Evolutionary conservation across 2,888 invertebrate genomes (phyloP), one percentile per base, ranked within the genome.

Genomic region (Perizoma flavofasciatum): DNA sequence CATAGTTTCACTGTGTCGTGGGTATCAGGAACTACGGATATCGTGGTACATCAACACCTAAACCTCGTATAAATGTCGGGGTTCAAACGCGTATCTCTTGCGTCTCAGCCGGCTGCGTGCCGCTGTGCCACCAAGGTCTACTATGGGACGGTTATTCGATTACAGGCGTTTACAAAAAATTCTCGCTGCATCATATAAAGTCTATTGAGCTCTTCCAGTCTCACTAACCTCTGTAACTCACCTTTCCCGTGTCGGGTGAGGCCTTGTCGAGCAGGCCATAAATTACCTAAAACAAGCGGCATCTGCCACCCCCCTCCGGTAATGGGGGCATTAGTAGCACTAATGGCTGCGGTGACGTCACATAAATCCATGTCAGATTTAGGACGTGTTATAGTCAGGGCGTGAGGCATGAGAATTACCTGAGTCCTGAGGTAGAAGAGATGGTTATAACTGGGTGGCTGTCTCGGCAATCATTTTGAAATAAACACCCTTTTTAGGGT

Each of bases 271-370:
- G 78, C 73, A 73, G 76, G 77, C 82, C 85, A 90, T 91, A 92
- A 91, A 92, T 92, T 91, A 91, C 84, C 79, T 88, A 89, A 90
- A 92, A 92, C 92, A 92, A 91, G 92, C 89, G 86, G 84, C 91
- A 91, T 89, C 89, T 91, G 90, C 83, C 85, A 79, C 78, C 75
- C 77, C 68, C 73, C 75, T 74, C 81, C 88, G 86, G 88, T 91
- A 91, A 91, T 89, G 89, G 88, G 77, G 75, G 89, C 90, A 91
- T 91, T 91, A 91, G 90, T 84, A 83, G 81, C 82, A 86, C 91
- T 92, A 91, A 91, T 91, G 91, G 89, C 80, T 74, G 75, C 86
- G 83, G 79, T 89, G 91, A 91, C 91, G 88, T 85, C 84, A 86
- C 91, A 91, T 91, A 91, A 90, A 92, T 92, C 83, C 85, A 80